Base-by-base conservation (phyloP, 2,888 invertebrate genomes). In the Drosophila prostipennis region DNA sequence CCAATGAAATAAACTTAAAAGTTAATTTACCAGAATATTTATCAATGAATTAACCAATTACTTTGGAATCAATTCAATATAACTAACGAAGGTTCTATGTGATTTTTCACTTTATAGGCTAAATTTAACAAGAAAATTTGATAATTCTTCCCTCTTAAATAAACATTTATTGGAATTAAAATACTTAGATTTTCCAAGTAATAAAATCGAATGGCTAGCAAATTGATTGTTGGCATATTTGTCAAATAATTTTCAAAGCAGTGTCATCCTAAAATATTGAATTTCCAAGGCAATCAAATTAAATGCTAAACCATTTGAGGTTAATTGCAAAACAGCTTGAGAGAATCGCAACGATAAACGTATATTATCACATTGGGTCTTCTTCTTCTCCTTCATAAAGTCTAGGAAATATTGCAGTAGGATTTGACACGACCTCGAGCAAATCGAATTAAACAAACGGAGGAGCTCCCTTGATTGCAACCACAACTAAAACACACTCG, bases 401-500 rank as follows among this genome's bases (percentile, higher is more conserved):
- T 19, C 43, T 13, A 6, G 11, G 19, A 11, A 42, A 19, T 11
- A 19, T 19, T 19, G 42, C 16, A 19, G 2, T 4, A 2, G 19
- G 19, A n/a, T 29, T 45, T 14, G 3, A 45, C 26, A 26, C 45
- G 11, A 3, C 29, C 46, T 5, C 4, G n/a, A 46, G 29, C 29
- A 32, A 46, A 32, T 14, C n/a, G 23, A 45, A 45, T 26, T 26
- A 37, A 51, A 23, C 10, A 5, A n/a, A n/a, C 26, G 26, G 4
- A 19, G n/a, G 29, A 34, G 5, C 7, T 19, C 5, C 10, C 14
- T 52, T 42, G 59, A 34, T 59, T 57, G 59, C 42, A 59, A 26
- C 56, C 6, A 19, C 29, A 40, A 55, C n/a, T 10, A 10, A 11
- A n/a, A 23, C 29, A 19, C 14, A 14, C 42, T 37, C 43, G 60